A percentile compares a stretch with the other conserved stretches of the same genome.
phyloP scores from a whole-genome alignment of 2,113 vertebrate species.

The Cephalopterus ornatus region DNA sequence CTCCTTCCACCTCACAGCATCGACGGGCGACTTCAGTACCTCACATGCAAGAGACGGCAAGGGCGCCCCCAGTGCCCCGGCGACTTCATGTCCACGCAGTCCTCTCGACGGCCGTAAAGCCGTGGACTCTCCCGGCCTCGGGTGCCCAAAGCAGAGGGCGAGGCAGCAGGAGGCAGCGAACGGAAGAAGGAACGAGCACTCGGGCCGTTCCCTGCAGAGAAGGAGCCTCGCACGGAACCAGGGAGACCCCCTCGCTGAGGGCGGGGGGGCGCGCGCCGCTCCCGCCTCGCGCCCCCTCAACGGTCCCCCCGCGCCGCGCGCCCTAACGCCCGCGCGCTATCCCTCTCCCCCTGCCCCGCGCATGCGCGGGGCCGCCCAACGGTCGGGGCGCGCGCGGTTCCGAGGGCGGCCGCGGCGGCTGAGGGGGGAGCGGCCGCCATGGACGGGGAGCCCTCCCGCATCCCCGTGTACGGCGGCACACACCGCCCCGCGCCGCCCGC shows the following conservation, averaged over 20 bases:
- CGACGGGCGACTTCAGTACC: not conserved
- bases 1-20: not conserved
- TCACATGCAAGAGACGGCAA: not conserved
- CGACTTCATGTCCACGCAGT: not conserved
- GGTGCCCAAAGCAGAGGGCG: not conserved
- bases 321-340: too few relatives aligned
- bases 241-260: fast-evolving
- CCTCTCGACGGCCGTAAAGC: not conserved
- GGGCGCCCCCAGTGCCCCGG: not conserved
- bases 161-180: not conserved
- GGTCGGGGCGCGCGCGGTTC: not conserved
- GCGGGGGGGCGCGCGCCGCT: too few relatives aligned
- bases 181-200: not conserved
- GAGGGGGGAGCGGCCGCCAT: not conserved
- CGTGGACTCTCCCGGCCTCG: not conserved
- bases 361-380: not conserved
- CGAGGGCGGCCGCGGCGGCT: not conserved
- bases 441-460: not conserved
- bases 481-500: not conserved
- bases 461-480: not conserved
- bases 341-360: too few relatives aligned
- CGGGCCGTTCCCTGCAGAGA: not conserved
- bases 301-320: too few relatives aligned
- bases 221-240: not conserved
- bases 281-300: fast-evolving